Percentiles rank a stretch among this genome's conserved stretches.
Conservation (phyloP, 2,888 invertebrate genomes). For the Hydraecia micacea region DNA sequence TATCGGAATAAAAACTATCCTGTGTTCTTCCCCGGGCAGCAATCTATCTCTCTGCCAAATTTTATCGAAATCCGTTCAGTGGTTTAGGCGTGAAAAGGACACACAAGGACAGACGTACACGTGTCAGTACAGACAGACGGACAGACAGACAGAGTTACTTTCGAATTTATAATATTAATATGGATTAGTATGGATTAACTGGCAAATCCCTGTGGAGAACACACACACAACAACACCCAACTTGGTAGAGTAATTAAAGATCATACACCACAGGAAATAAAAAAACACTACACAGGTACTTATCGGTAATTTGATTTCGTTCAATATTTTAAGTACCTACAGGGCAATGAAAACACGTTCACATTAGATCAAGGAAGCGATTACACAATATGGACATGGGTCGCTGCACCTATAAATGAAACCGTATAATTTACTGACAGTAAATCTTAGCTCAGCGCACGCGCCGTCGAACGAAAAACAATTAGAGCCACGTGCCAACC, state of each 20-base stretch:
- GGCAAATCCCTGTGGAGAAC: too few species aligned
- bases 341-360: conserved; percentile 21
- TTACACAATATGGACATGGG: conserved; percentile 42
- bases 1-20: too few species aligned
- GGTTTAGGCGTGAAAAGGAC: too few species aligned
- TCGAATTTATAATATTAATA: too few species aligned
- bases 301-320: conserved; percentile 1
- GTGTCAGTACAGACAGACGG: too few species aligned
- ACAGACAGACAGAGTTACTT: too few species aligned
- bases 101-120: too few species aligned
- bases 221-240: background rate
- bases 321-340: background rate
- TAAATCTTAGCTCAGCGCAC: conserved; percentile 73
- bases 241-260: background rate
- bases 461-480: conserved; percentile 76
- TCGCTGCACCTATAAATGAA: conserved; percentile 73
- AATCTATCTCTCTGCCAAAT: too few species aligned
- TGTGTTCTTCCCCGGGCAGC: too few species aligned
- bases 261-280: background rate
- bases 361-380: conserved; percentile 37
- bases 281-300: background rate
- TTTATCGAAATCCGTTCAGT: too few species aligned
- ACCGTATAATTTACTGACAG: conserved; percentile 80
- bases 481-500: conserved; percentile 84
- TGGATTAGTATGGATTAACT: too few species aligned